Base-by-base conservation (phyloP, 2,113 vertebrate species). In the Crotophaga sulcirostris region DNA sequence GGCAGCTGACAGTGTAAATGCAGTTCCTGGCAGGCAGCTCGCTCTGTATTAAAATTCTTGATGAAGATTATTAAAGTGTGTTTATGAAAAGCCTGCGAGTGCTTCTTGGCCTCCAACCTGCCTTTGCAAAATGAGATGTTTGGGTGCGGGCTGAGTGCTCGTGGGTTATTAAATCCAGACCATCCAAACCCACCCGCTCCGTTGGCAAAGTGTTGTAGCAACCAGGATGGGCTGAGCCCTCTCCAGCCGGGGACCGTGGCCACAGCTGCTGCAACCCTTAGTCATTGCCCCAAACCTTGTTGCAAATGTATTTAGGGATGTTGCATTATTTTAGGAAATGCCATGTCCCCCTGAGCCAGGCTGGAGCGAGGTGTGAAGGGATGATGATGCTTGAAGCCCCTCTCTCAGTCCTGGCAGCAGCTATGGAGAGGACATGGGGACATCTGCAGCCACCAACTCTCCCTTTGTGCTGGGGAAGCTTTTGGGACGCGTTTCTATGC, bases 1-100 rank as follows among this genome's bases (percentile, higher is more conserved):
- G 0, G 84, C 88, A 91, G 93, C 94, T 95, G 94, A 91, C 89
- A 88, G 91, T 67, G 72, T 92, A 97, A 97, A 96, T 95, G 96
- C 91, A 54, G 89, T 97, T 96, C 75, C 95, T 97, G 97, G 97
- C 95, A 96, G 60, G 77, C 97, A 89, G 69, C 82, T 92, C 6
- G 1, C 72, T 60, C 87, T 87, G 96, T 95, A 96, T 97, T 97
- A 95, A 96, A 98, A 93, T 95, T 73, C 94, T 96, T 92, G 87
- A 52, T 91, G 94, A 86, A 96, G 84, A 85, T 97, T 96, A 95
- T 90, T 76, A 94, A 88, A 96, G 82, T 51, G 94, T 94, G 97
- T 98, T 98, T 97, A 97, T 94, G 78, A 82, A 94, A 97, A 95
- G 73, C 81, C 72, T 87, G 47, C 60, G 79, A 96, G 85, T 70